Percentiles rank a stretch among this genome's conserved stretches.
Evolutionary conservation across 2,888 invertebrate species (phyloP).

Genomic region (Apodemia hepburni): DNA sequence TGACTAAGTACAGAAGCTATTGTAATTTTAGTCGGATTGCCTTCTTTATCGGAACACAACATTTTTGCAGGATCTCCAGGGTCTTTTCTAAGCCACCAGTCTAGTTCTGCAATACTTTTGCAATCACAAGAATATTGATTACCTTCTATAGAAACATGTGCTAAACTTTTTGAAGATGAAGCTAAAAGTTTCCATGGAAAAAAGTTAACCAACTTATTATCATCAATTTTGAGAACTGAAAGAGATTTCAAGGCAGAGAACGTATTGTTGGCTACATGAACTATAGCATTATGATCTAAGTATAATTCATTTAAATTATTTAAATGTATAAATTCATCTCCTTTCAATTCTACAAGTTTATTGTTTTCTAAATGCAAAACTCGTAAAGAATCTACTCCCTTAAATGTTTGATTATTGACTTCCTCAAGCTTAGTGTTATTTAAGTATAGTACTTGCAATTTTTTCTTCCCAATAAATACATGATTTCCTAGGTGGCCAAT

Average conservation of each 20-base stretch:
- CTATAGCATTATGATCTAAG: conserved; percentile 88
- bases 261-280: conserved; percentile 87
- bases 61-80: conserved; percentile 85
- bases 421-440: conserved; percentile 88
- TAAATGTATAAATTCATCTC: conserved; percentile 89
- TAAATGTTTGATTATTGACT: conserved; percentile 90
- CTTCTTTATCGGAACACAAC: conserved; percentile 82
- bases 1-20: conserved; percentile 76
- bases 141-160: conserved; percentile 86
- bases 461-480: conserved; percentile 92
- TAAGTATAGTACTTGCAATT: conserved; percentile 87
- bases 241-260: conserved; percentile 87
- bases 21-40: conserved; percentile 73
- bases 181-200: conserved; percentile 86
- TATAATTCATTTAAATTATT: conserved; percentile 88
- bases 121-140: conserved; percentile 93
- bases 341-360: conserved; percentile 85
- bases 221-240: conserved; percentile 86
- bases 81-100: conserved; percentile 84
- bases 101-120: conserved; percentile 84
- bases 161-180: conserved; percentile 78
- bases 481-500: conserved; percentile 89
- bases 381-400: conserved; percentile 86
- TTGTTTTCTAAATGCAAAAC: conserved; percentile 90
- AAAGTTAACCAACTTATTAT: conserved; percentile 88